These are phyloP conservation scores for Nanorana parkeri DNA, from an alignment of 2,113 vertebrate species.

Conservation along the genomic window DNA sequence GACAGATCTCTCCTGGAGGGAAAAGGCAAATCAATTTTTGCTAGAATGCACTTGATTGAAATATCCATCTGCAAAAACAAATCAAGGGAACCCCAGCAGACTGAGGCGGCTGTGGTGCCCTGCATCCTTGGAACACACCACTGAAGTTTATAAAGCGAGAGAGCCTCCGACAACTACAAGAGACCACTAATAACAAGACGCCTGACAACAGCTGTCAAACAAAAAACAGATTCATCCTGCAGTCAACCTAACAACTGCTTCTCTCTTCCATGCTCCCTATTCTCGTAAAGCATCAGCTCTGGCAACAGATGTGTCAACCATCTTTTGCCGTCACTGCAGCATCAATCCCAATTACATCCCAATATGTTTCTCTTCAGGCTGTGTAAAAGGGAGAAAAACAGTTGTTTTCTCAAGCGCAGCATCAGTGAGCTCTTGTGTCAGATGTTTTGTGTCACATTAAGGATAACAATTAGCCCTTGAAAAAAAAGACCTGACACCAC, in stretches of 20 bases:
- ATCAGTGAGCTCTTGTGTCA: slow-evolving; percentile 5
- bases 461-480: not conserved
- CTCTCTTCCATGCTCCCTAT: not conserved
- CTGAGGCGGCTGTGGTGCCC: not conserved
- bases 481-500: not conserved
- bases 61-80: slow-evolving; percentile 10
- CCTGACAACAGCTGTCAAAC: slow-evolving; percentile 40
- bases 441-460: not conserved
- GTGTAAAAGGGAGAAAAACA: slow-evolving; percentile 2
- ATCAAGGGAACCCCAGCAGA: not conserved
- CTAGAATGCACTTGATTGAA: not conserved
- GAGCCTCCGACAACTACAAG: slow-evolving; percentile 27
- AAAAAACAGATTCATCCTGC: slow-evolving; percentile 13
- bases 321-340: slow-evolving; percentile 18
- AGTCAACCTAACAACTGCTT: slow-evolving; percentile 8
- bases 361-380: slow-evolving; percentile 44
- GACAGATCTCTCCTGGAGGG: not conserved
- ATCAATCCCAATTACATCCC: slow-evolving; percentile 36
- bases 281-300: not conserved
- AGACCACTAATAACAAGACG: not conserved
- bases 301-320: slow-evolving; percentile 37
- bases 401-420: not conserved
- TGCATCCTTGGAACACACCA: not conserved
- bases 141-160: slow-evolving; percentile 12
- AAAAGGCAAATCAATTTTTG: not conserved